These are phyloP conservation scores for Orchesella cincta DNA, from an alignment of 1,140 invertebrate genomes.

Conservation along the genomic window DNA sequence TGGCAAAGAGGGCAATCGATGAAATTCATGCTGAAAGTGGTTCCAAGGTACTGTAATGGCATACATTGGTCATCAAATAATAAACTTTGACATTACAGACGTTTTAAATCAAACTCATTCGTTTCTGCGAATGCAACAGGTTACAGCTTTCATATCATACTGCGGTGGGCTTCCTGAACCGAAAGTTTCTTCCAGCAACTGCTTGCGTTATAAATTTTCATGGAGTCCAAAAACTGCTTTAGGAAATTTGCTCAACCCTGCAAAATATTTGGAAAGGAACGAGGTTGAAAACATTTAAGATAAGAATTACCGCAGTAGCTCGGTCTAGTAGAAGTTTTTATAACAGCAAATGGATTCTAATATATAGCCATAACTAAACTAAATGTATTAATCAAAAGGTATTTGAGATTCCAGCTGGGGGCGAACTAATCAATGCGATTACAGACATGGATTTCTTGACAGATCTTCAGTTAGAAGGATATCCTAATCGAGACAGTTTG, in stretches of 20 bases:
- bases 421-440: background rate
- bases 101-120: too few relatives aligned
- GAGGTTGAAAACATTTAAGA: background rate
- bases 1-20: conserved; percentile 70
- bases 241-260: conserved; percentile 24
- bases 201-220: conserved; percentile 68
- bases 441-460: background rate
- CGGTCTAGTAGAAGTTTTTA: too few relatives aligned
- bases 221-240: conserved; percentile 60
- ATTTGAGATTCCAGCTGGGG: conserved; percentile 7
- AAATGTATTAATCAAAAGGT: background rate
- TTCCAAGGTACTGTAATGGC: conserved; percentile 51
- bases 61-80: too few relatives aligned
- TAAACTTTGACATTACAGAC: too few relatives aligned
- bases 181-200: conserved; percentile 63
- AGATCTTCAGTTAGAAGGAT: background rate
- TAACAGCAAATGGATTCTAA: background rate
- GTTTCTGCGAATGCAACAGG: too few relatives aligned
- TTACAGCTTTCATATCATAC: conserved; percentile 63
- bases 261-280: conserved; percentile 4
- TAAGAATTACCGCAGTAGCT: background rate
- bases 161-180: conserved; percentile 69
- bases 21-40: conserved; percentile 61
- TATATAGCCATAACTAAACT: background rate
- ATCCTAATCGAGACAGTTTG: conserved; percentile 27